phyloP scores from a whole-genome alignment of 2,888 invertebrate genomes.

The Perizoma flavofasciatum region DNA sequence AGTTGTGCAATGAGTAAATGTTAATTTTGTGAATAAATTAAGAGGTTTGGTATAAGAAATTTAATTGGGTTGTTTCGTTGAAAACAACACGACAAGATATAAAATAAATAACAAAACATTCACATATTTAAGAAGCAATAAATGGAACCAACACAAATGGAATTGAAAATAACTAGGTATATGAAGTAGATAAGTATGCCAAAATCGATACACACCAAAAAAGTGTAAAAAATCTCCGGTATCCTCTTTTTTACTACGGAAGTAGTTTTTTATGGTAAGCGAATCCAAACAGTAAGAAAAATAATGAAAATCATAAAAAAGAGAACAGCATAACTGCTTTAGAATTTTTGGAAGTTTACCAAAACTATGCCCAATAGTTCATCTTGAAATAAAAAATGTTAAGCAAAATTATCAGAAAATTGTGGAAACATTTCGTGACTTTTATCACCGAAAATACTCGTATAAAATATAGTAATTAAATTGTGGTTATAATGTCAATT shows the following conservation, averaged over 20 bases:
- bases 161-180: too few relatives aligned
- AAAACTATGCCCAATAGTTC: conserved; percentile 37
- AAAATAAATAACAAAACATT: neutral
- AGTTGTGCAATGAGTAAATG: conserved; percentile 46
- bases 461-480: too few relatives aligned
- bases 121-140: too few relatives aligned
- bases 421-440: neutral
- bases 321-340: conserved; percentile 35
- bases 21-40: conserved; percentile 57
- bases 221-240: too few relatives aligned
- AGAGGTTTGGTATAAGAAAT: conserved; percentile 18
- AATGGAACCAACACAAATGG: too few relatives aligned
- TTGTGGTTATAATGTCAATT: too few relatives aligned
- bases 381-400: conserved; percentile 31
- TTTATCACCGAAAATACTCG: too few relatives aligned
- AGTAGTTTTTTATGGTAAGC: conserved; percentile 22
- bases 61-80: conserved; percentile 19
- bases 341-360: conserved; percentile 45
- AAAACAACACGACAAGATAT: neutral
- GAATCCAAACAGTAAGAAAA: conserved; percentile 39
- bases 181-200: neutral
- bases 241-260: neutral
- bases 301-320: conserved; percentile 36
- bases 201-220: neutral
- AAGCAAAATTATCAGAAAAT: neutral